phyloP scores from a whole-genome alignment of 2,888 invertebrate genomes.

The Nemurella pictetii region DNA sequence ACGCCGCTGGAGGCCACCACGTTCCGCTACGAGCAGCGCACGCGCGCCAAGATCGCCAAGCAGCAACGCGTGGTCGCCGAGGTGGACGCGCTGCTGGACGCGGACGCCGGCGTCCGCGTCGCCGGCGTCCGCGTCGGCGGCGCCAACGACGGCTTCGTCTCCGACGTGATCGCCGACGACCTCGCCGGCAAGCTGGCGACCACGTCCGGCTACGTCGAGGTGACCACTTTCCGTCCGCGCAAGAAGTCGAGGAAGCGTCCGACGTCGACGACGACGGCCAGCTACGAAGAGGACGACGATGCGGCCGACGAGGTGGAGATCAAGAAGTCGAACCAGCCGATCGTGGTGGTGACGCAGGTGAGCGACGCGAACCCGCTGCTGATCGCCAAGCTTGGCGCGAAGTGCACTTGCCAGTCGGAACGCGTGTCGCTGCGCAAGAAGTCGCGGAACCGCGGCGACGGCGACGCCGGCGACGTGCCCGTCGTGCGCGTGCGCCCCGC shows the following conservation, averaged over 20 bases:
- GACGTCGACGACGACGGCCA: conserved; percentile 22
- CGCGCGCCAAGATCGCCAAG: not conserved
- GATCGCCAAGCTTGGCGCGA: conserved; percentile 71
- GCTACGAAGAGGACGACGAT: conserved; percentile 15
- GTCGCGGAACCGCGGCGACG: conserved; percentile 43
- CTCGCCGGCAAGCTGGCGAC: conserved; percentile 15
- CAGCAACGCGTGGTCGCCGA: conserved; percentile 17
- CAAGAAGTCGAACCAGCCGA: conserved; percentile 43
- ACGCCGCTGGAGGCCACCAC: conserved; percentile 4
- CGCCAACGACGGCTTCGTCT: conserved; percentile 39
- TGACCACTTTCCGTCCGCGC: conserved; percentile 29
- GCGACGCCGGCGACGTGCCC: not conserved
- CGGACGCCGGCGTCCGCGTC: conserved; percentile 40
- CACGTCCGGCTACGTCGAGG: conserved; percentile 9
- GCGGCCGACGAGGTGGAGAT: conserved; percentile 18
- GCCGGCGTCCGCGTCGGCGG: conserved; percentile 35
- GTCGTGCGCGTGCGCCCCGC: conserved; percentile 1
- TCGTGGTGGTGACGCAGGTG: conserved; percentile 54
- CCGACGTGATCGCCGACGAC: conserved; percentile 37
- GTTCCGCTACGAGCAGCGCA: not conserved
- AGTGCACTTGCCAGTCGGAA: conserved; percentile 66
- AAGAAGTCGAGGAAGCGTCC: conserved; percentile 27
- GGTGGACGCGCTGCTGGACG: conserved; percentile 37
- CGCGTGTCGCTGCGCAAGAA: conserved; percentile 57
- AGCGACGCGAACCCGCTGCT: conserved; percentile 73